Base-by-base conservation (phyloP, 2,797 vertebrate genomes). In the Platalea minor region DNA sequence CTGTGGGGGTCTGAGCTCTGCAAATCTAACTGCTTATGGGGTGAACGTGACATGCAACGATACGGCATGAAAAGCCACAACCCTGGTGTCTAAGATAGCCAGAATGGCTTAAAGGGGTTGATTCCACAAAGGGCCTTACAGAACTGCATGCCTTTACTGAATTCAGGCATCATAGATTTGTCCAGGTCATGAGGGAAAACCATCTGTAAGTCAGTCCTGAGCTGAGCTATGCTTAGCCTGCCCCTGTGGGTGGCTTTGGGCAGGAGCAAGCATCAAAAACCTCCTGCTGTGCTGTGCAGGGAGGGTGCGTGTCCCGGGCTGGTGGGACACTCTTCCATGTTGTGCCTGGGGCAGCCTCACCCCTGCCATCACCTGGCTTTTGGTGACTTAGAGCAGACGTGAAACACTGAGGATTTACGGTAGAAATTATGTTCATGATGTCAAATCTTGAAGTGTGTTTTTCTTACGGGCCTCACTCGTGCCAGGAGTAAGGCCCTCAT, bases 41-140 rank as follows among this genome's bases (percentile, higher is more conserved):
- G 19, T 17, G 16, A 50, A 23, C 1, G 7, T 35, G 25, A 45
- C 7, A 8, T 8, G 8, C 12, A 50, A 20, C 19, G 25, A 43
- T 23, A 13, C 0, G 1, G 29, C 3, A 1, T 31, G 31, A 73
- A 64, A 81, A 69, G 16, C 21, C 18, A 33, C 33, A 21, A 3
- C 24, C 11, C 17, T 63, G 20, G 17, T 80, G 33, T 75, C 10
- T 9, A 21, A 61, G 51, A 11, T 8, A n/a, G 14, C 37, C 35
- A 24, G 81, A 45, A 41, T 7, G 5, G 31, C 15, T 53, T 25
- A n/a, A 60, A 31, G 53, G 31, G 16, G 13, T n/a, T 33, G 29
- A 51, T 54, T 12, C n/a, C 37, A 41, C 20, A 41, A 48, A 56
- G n/a, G 8, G 17, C 23, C 3, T 2, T 39, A 46, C 41, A 77